Conservation (phyloP, 2,888 invertebrate species). For the Bruchidius siliquastri region DNA sequence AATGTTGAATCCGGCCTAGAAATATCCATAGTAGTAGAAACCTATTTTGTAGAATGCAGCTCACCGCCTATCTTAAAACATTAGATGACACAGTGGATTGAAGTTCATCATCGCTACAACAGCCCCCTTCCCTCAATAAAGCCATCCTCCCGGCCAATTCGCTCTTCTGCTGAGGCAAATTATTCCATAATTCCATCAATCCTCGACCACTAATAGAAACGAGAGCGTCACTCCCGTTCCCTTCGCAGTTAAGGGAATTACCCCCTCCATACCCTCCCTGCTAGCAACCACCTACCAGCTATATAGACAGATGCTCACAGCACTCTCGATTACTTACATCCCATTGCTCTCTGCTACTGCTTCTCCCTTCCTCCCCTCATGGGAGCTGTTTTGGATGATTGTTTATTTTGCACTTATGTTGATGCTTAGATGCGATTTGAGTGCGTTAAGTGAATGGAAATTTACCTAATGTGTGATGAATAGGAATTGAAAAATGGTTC, state of each 20-base stretch:
- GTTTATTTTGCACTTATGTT: not conserved
- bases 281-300: not conserved
- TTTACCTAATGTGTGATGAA: not conserved
- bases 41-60: too few relatives aligned
- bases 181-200: constrained; percentile 24
- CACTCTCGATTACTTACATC: constrained; percentile 37
- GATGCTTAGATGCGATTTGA: not conserved
- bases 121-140: not conserved
- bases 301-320: constrained; percentile 36
- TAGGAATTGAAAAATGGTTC: not conserved
- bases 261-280: not conserved
- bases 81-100: too few relatives aligned
- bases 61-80: too few relatives aligned
- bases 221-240: constrained; percentile 29
- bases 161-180: constrained; percentile 12
- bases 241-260: constrained; percentile 34
- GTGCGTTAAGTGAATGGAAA: not conserved
- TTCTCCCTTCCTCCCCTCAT: not conserved
- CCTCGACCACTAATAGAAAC: constrained; percentile 23
- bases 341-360: constrained; percentile 28
- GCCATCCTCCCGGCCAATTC: not conserved
- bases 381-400: not conserved
- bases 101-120: too few relatives aligned
- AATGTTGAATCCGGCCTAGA: too few relatives aligned
- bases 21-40: too few relatives aligned